Percentiles rank a stretch among this genome's conserved stretches.
Conservation (phyloP, 2,888 invertebrate species). For the Itoplectis maculator region DNA sequence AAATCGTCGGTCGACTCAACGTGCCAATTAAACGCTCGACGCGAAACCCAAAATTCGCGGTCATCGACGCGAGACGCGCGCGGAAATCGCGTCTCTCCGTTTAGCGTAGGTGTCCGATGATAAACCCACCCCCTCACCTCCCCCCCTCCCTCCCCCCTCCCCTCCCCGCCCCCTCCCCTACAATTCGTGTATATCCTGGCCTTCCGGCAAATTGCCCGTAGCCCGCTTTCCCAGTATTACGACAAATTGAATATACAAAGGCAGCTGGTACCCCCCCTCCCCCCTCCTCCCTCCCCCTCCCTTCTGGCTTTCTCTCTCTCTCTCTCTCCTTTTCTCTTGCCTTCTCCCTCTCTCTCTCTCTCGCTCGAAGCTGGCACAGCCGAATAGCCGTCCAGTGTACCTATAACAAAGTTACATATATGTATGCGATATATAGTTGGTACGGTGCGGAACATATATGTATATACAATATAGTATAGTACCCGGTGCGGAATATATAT, state of each 20-base stretch:
- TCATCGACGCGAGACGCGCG: too few species aligned
- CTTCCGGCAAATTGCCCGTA: conserved; percentile 71
- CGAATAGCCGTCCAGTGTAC: conserved; percentile 30
- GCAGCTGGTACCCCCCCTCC: conserved; percentile 73
- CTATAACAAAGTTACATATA: conserved; percentile 46
- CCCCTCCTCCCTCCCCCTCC: conserved; percentile 14
- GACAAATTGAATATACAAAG: conserved; percentile 80
- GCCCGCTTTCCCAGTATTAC: conserved; percentile 71
- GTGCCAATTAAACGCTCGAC: too few species aligned
- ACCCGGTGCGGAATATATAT: conserved; percentile 20
- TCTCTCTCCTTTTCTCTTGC: not conserved
- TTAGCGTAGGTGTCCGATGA: conserved; percentile 26
- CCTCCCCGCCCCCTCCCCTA: too few species aligned
- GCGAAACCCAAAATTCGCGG: too few species aligned
- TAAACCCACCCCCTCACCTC: conserved; percentile 40
- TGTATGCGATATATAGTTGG: conserved; percentile 24
- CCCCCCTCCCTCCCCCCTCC: conserved; percentile 1
- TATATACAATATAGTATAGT: conserved; percentile 29
- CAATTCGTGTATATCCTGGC: conserved; percentile 35
- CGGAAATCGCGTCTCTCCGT: conserved; percentile 28
- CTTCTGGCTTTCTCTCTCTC: not conserved
- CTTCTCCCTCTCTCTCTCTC: conserved; percentile 29
- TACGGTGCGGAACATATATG: conserved; percentile 25
- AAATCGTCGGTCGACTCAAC: too few species aligned
- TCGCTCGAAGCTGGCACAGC: not conserved